Base-by-base conservation (phyloP, 2,113 vertebrate genomes). In the Boulengeromyrus knoepffleri region DNA sequence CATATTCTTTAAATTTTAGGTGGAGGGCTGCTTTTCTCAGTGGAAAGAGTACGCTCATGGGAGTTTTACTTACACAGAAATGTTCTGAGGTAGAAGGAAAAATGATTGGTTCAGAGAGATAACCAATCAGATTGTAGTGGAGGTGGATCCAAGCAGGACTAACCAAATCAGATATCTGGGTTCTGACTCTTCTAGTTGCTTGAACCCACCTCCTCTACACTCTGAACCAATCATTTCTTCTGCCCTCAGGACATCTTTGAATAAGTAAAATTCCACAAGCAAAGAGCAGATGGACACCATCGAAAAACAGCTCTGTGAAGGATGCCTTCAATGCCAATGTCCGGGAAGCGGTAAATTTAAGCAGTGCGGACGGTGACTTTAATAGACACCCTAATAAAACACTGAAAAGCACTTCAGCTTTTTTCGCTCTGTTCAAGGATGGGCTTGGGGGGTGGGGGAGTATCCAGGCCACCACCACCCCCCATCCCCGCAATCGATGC, bases 351-450 rank as follows among this genome's bases (percentile, higher is more conserved):
- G 92, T 89, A 90, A 92, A 90, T 93, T 92, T 94, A 94, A 95
- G 95, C 93, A 93, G 88, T 66, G 90, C 58, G 85, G 92, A 94
- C 93, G 93, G 92, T 93, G 93, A 92, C 93, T 93, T 95, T 92
- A 94, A 95, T 92, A 93, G 93, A 94, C 93, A 93, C 92, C 92
- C 92, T 91, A 91, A 94, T 88, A 90, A 92, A 92, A 89, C 87
- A 90, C 91, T 92, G 92, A 93, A 93, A 94, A 92, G 92, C 93
- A 93, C 94, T 93, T 90, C 92, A 93, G 94, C 93, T 92, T 94
- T 92, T 93, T 70, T 70, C 27, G n/a, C 93, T 94, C 94, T 93
- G 94, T 93, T 93, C 93, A 93, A 94, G 93, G 94, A 94, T 92
- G 92, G 90, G 36, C 86, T 86, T 90, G 88, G 91, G 93, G 92